phyloP scores from a whole-genome alignment of 2,888 invertebrate genomes.

The Cheilosia vulpina region DNA sequence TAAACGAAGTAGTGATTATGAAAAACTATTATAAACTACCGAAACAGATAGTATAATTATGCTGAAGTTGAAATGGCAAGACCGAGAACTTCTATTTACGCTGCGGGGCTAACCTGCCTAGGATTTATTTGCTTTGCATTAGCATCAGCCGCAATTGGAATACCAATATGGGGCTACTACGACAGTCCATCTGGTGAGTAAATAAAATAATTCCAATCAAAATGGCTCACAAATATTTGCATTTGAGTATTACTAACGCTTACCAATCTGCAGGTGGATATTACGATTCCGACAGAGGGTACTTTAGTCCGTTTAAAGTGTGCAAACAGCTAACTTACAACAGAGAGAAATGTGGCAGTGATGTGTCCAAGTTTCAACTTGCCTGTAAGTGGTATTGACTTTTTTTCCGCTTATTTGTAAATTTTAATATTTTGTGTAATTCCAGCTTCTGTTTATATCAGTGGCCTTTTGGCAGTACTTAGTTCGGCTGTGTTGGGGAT shows the following conservation, averaged over 20 bases:
- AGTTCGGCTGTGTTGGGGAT: slow-evolving; percentile 90
- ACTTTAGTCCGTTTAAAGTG: slow-evolving; percentile 94
- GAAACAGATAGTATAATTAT: slow-evolving; percentile 76
- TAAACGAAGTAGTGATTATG: slow-evolving; percentile 6
- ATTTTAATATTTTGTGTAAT: slow-evolving; percentile 12
- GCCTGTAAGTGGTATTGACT: slow-evolving; percentile 85
- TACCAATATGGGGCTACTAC: slow-evolving; percentile 95
- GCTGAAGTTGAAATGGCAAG: slow-evolving; percentile 83
- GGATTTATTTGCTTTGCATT: slow-evolving; percentile 92
- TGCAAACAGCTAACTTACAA: slow-evolving; percentile 93
- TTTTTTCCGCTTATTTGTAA: neutral
- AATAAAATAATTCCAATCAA: slow-evolving; percentile 2
- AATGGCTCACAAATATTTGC: slow-evolving; percentile 24
- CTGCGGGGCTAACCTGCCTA: slow-evolving; percentile 83
- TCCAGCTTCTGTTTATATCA: slow-evolving; percentile 92
- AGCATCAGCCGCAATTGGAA: slow-evolving; percentile 92
- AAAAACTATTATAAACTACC: slow-evolving; percentile 11
- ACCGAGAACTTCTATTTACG: slow-evolving; percentile 82
- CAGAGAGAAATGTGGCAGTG: slow-evolving; percentile 92
- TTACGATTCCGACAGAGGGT: slow-evolving; percentile 89
- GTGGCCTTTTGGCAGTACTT: slow-evolving; percentile 91
- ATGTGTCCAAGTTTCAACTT: slow-evolving; percentile 90
- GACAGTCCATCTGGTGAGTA: slow-evolving; percentile 85
- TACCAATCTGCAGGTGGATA: slow-evolving; percentile 84
- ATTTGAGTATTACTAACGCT: neutral